Percentiles rank a stretch among this genome's conserved stretches.
Evolutionary conservation across 2,113 vertebrate genomes (phyloP).

Genomic region (Neolamprologus modestus): DNA sequence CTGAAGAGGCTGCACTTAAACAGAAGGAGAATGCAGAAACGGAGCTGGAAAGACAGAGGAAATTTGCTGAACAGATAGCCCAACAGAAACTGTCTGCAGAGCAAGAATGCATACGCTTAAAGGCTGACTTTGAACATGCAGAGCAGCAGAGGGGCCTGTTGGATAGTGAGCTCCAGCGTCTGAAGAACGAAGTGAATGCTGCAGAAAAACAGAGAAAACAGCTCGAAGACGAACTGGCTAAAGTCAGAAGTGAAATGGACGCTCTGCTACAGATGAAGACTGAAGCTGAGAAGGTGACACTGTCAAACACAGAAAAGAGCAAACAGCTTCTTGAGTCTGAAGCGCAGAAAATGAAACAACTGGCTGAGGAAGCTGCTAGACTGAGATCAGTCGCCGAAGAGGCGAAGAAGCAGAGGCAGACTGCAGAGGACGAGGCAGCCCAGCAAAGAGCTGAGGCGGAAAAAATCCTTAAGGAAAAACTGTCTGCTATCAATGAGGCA

Average conservation of each 20-base stretch:
- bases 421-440: slow-evolving; percentile 83
- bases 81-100: slow-evolving; percentile 85
- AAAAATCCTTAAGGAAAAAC: slow-evolving; percentile 88
- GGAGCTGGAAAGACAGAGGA: slow-evolving; percentile 87
- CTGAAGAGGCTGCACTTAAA: slow-evolving; percentile 83
- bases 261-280: slow-evolving; percentile 80
- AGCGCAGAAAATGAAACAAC: slow-evolving; percentile 83
- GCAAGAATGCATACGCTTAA: slow-evolving; percentile 90
- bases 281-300: slow-evolving; percentile 80
- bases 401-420: slow-evolving; percentile 86
- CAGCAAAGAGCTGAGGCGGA: slow-evolving; percentile 86
- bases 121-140: slow-evolving; percentile 83
- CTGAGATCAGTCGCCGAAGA: slow-evolving; percentile 84
- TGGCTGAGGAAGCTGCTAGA: slow-evolving; percentile 87
- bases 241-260: slow-evolving; percentile 88
- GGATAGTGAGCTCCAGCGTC: slow-evolving; percentile 84
- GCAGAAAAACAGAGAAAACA: slow-evolving; percentile 82
- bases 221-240: slow-evolving; percentile 87
- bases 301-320: slow-evolving; percentile 85
- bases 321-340: slow-evolving; percentile 89
- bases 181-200: slow-evolving; percentile 79
- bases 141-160: slow-evolving; percentile 87
- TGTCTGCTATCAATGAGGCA: slow-evolving; percentile 86
- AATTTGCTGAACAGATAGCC: slow-evolving; percentile 82
- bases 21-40: slow-evolving; percentile 88